Conservation (phyloP, 1,140 invertebrate genomes). For the Trichonephila clavipes region DNA sequence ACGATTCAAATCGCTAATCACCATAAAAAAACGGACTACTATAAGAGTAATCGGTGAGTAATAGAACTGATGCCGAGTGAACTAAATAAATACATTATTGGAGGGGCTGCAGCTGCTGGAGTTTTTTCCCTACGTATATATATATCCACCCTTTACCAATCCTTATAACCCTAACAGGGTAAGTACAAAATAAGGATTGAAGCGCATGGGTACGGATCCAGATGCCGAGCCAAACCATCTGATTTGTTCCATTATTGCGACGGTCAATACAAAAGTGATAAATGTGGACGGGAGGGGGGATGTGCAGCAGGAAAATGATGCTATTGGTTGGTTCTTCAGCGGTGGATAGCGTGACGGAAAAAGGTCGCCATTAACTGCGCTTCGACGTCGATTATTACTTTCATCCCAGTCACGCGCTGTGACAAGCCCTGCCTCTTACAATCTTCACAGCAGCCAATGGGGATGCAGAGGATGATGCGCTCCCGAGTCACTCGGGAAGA, state of each 20-base stretch:
- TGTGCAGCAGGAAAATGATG: slow-evolving; percentile 22
- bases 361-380: slow-evolving; percentile 62
- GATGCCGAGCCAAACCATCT: slow-evolving; percentile 54
- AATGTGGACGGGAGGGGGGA: slow-evolving; percentile 55
- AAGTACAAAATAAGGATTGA: slow-evolving; percentile 52
- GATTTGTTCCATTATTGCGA: slow-evolving; percentile 73
- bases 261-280: slow-evolving; percentile 76
- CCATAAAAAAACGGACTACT: neutral
- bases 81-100: slow-evolving; percentile 35
- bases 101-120: neutral
- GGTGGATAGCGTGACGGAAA: slow-evolving; percentile 63
- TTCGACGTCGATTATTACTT: slow-evolving; percentile 71
- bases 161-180: slow-evolving; percentile 55
- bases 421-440: slow-evolving; percentile 60
- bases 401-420: slow-evolving; percentile 48
- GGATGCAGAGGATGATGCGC: slow-evolving; percentile 7
- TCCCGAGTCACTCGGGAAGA: slow-evolving; percentile 19
- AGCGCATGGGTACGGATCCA: slow-evolving; percentile 51
- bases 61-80: neutral
- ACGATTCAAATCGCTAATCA: neutral
- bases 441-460: slow-evolving; percentile 51
- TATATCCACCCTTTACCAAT: slow-evolving; percentile 14
- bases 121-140: neutral
- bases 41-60: neutral
- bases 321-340: slow-evolving; percentile 37